Base-by-base conservation (phyloP, 2,113 vertebrate genomes). In the Serranochromis macrocephalus region DNA sequence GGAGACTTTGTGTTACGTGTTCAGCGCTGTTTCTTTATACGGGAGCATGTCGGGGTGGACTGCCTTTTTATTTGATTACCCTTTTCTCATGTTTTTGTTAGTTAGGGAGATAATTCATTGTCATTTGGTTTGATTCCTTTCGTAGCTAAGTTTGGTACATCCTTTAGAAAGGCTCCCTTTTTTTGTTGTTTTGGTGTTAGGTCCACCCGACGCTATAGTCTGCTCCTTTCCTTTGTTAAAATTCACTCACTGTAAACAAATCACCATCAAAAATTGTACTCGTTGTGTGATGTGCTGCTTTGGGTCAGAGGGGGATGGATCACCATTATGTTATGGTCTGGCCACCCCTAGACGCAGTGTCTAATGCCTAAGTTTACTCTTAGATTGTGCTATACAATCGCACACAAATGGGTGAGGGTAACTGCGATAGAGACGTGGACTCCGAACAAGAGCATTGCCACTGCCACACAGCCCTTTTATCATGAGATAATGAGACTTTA, bases 241-340 rank as follows among this genome's bases (percentile, higher is more conserved):
- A 36, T 36, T 36, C 33, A 36, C 33, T 36, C 33, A 36, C 33
- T 36, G 33, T 36, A 36, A 36, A 36, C 33, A 63, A 63, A 63
- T 36, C 16, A 4, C 58, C 31, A 3, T 11, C 16, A 63, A 36
- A 0, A 0, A 63, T 63, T 63, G 29, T 63, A 1, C 29, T 63
- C 2, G 2, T 63, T 63, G 58, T 63, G 58, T 33, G 58, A 63
- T 33, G 16, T 33, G 29, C 29, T 63, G 58, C 29, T 19, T 33
- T 19, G 58, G 16, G 29, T 63, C 58, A 1, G 0, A 63, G 16
- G 16, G 58, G 9, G 58, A 10, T 33, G 29, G 57, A 11, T 63
- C 58, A 19, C 29, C 16, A 0, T 63, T 1, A 4, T 63, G 58
- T 33, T 33, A 7, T 33, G 17, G 17, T 36, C 58, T 36, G 31